Percentiles rank a stretch among this genome's conserved stretches.
Evolutionary conservation across 2,113 vertebrate species (phyloP).

Genomic region (Haplochromis burtoni): DNA sequence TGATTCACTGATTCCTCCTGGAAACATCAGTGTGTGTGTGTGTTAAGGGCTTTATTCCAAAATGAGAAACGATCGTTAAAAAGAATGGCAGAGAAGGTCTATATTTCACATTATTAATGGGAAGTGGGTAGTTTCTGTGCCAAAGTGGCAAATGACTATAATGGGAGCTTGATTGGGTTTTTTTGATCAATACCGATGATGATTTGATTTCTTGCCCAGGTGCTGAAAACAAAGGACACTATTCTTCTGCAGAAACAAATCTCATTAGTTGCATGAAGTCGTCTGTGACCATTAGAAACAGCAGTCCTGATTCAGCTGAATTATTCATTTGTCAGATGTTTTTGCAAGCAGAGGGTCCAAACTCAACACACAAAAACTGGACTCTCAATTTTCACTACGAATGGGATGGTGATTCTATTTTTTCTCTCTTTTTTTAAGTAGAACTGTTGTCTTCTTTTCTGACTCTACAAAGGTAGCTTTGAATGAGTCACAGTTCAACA

Average conservation of each 20-base stretch:
- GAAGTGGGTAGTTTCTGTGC: neutral
- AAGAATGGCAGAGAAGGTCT: neutral
- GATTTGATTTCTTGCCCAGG: neutral
- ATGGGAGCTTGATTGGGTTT: neutral
- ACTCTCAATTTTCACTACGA: neutral
- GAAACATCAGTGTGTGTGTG: neutral
- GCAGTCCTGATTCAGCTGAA: neutral
- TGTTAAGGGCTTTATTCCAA: neutral
- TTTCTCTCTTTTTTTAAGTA: neutral
- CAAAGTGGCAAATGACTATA: neutral
- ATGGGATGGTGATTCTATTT: neutral
- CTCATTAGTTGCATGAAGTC: neutral
- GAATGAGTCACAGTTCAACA: neutral
- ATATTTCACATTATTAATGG: neutral
- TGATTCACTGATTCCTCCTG: neutral
- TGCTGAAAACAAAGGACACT: neutral
- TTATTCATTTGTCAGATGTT: neutral
- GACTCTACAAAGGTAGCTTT: neutral
- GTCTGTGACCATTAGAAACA: neutral
- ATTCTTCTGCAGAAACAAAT: neutral
- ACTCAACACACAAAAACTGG: neutral
- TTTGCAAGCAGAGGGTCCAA: neutral
- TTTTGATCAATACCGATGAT: neutral
- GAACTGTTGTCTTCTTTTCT: neutral
- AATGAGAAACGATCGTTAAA: neutral